Evolutionary conservation across 2,113 vertebrate species (phyloP).

Genomic region (Okapia johnstoni): DNA sequence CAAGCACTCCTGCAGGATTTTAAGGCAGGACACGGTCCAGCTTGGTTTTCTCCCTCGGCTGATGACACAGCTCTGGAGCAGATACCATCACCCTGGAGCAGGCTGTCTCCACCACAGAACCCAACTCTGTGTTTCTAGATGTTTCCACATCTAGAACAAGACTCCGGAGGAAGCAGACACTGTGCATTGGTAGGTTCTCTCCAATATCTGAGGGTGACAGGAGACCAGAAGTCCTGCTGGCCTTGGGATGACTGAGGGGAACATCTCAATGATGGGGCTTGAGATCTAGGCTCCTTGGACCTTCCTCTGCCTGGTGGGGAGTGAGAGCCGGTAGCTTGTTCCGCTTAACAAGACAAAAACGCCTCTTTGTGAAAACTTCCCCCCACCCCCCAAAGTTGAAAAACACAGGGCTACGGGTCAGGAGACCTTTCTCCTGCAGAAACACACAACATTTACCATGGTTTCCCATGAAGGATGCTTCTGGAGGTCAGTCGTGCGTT

Average conservation of each 20-base stretch:
- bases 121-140: background rate
- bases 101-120: background rate
- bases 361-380: background rate
- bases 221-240: background rate
- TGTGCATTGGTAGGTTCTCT: background rate
- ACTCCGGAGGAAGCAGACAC: background rate
- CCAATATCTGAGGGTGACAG: accelerated
- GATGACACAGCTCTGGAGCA: accelerated
- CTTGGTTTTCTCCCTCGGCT: background rate
- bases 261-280: background rate
- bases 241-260: no score
- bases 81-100: background rate
- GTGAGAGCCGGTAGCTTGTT: no score
- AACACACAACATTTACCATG: background rate
- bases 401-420: accelerated
- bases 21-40: background rate
- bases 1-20: background rate
- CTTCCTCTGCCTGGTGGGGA: background rate
- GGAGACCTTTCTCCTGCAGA: background rate
- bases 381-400: background rate
- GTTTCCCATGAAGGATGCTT: background rate
- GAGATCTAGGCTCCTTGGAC: accelerated
- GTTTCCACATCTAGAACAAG: background rate
- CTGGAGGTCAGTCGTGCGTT: background rate
- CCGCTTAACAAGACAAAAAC: background rate